Percentiles rank a stretch among this genome's conserved stretches.
phyloP scores from a whole-genome alignment of 2,113 vertebrate genomes.

The Pelvicachromis taeniatus region DNA sequence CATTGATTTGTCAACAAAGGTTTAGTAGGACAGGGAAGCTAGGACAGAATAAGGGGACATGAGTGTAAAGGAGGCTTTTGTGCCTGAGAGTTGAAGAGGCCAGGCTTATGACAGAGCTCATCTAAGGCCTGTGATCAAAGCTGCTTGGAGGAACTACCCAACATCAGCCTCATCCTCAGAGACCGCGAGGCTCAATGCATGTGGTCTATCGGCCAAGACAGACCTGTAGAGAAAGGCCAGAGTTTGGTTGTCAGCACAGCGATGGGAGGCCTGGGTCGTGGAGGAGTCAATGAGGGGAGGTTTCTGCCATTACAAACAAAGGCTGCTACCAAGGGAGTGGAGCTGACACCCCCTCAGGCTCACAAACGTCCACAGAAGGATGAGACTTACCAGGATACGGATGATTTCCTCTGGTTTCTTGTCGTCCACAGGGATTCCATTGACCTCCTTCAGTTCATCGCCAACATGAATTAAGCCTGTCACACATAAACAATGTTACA shows the following conservation, averaged over 20 bases:
- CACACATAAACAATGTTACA: slow-evolving; percentile 11
- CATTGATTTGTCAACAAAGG: slow-evolving; percentile 51
- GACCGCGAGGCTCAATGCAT: not conserved
- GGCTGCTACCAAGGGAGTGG: not conserved
- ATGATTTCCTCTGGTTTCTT: slow-evolving; percentile 96
- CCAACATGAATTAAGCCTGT: slow-evolving; percentile 93
- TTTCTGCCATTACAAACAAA: slow-evolving; percentile 40
- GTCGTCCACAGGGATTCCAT: slow-evolving; percentile 90
- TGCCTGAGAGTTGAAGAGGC: not conserved
- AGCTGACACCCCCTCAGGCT: slow-evolving; percentile 1
- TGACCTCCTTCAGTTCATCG: slow-evolving; percentile 64
- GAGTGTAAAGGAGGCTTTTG: not conserved
- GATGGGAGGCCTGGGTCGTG: not conserved
- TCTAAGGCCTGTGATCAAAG: slow-evolving; percentile 10
- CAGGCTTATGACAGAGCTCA: not conserved
- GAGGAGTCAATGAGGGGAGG: not conserved
- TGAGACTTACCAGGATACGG: slow-evolving; percentile 81
- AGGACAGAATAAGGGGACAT: not conserved
- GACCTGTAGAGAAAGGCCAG: slow-evolving; percentile 21
- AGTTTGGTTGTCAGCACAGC: slow-evolving; percentile 49
- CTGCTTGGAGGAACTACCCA: slow-evolving; percentile 21
- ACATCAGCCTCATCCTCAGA: not conserved
- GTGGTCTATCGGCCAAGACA: slow-evolving; percentile 21
- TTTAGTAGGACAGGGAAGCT: not conserved
- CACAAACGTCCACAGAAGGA: not conserved